These are phyloP conservation scores for Erebia palarica DNA, from an alignment of 2,888 invertebrate genomes.

Conservation along the genomic window DNA sequence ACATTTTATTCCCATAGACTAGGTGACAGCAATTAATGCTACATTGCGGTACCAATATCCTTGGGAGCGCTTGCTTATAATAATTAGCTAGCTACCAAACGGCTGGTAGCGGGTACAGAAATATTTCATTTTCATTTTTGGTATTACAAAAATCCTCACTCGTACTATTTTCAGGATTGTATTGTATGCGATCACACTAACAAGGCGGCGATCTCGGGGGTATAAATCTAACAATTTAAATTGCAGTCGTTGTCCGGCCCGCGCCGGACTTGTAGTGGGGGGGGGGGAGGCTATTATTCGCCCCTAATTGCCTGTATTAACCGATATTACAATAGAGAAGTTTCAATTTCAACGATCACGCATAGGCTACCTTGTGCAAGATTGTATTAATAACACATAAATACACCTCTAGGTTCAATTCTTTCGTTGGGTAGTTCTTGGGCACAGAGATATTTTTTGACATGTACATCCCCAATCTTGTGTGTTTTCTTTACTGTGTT, in stretches of 20 bases:
- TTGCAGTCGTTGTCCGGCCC: constrained; percentile 16
- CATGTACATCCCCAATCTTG: too few species aligned
- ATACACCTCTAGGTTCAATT: too few species aligned
- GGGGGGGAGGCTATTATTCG: constrained; percentile 16
- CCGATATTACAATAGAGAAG: neutral
- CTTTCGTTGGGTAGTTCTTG: too few species aligned
- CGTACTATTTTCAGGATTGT: neutral
- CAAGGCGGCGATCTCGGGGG: constrained; percentile 16
- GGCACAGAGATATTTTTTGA: too few species aligned
- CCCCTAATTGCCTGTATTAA: constrained; percentile 16
- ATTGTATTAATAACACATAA: neutral
- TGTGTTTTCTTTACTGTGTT: too few species aligned
- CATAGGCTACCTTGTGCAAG: neutral
- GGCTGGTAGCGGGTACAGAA: too few species aligned
- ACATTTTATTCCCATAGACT: too few species aligned
- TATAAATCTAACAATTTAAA: constrained; percentile 26
- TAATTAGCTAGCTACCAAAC: too few species aligned
- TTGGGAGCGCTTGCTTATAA: too few species aligned
- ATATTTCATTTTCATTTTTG: neutral
- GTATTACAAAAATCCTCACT: neutral
- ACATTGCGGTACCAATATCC: too few species aligned
- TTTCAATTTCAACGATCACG: neutral
- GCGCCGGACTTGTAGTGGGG: constrained; percentile 8
- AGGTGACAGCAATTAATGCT: too few species aligned
- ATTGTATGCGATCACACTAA: neutral